Base-by-base conservation (phyloP, 2,888 invertebrate species). In the Fragum fragum region DNA sequence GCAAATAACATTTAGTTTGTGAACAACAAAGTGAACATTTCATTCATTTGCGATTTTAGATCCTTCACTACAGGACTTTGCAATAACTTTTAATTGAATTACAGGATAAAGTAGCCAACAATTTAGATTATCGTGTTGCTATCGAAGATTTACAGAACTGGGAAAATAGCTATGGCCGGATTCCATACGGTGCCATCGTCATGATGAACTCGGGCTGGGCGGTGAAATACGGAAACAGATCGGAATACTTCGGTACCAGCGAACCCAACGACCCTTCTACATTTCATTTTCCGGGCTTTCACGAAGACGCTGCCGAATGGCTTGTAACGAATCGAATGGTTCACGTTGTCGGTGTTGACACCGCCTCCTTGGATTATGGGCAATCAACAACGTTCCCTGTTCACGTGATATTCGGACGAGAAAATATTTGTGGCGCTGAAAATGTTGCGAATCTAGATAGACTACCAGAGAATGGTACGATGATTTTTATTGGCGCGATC, bases 271-370 rank as follows among this genome's bases (percentile, higher is more conserved):
- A 89, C 28, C 74, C 87, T 5, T 29, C 78, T 9, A 88, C 88
- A 5, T 91, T 91, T 59, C 91, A 90, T 68, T 91, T 91, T 85
- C 92, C 92, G n/a, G 91, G 89, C 18, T 88, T 96, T 59, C 96
- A 96, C 61, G 95, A 95, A 86, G 95, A 95, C 63, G 95, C 96
- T 26, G 96, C 96, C 0, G 93, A 95, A 75, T 96, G 96, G 96
- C 95, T 97, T 81, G 95, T 95, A 0, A 93, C 95, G 61, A 66
- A 89, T 39, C 95, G 90, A 9, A 63, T 77, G 7, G 70, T 95
- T 11, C 95, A 95, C 85, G 95, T 96, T 80, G 95, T 96, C 1
- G 97, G 96, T 0, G 95, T 97, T 0, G 97, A 97, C 92, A 95
- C 96, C 0, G 95, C 96, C 0, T 96, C 96, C 11, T 93, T 96